Base-by-base conservation (phyloP, 2,113 vertebrate genomes). In the Indicator maculatus region DNA sequence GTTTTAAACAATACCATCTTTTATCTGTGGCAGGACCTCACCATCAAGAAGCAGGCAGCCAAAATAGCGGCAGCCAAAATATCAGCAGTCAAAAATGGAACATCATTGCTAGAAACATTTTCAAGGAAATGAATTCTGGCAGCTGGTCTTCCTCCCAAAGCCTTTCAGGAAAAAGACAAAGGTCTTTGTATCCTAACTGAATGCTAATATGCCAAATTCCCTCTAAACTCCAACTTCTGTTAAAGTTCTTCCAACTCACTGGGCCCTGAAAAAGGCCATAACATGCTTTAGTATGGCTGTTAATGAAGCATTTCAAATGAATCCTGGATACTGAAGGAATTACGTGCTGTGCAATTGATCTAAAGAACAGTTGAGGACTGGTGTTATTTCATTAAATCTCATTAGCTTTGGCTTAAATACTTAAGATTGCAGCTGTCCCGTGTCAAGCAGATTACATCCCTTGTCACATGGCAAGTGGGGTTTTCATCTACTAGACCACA, bases 341-440 rank as follows among this genome's bases (percentile, higher is more conserved):
- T 96, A 87, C 93, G 85, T 23, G 66, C 91, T 81, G 53, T 81
- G 87, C 93, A 95, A 93, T 93, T 96, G 95, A 89, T 91, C 91
- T 86, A 86, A 86, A 91, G 89, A 91, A 91, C 87, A 93, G 91
- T 93, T 95, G 91, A 94, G 82, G 67, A 89, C 78, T 77, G 75
- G 64, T 91, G 89, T 61, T 95, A 36, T 95, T 91, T 93, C 89
- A 89, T 93, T 95, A 95, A 93, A 91, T 85, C 89, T 89, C 88
- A 96, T 89, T 95, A 95, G 85, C 86, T 74, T 39, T 93, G 79
- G 80, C 53, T 93, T 91, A 91, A 81, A 72, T 47, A 72, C 45
- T 89, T 93, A 83, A 89, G 93, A 91, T 74, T 91, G 75, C 89
- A 91, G 79, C 89, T 86, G 86, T 91, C 79, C 75, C 44, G 2